Evolutionary conservation across 2,113 vertebrate species (phyloP).

Genomic region (Aptenodytes patagonicus): DNA sequence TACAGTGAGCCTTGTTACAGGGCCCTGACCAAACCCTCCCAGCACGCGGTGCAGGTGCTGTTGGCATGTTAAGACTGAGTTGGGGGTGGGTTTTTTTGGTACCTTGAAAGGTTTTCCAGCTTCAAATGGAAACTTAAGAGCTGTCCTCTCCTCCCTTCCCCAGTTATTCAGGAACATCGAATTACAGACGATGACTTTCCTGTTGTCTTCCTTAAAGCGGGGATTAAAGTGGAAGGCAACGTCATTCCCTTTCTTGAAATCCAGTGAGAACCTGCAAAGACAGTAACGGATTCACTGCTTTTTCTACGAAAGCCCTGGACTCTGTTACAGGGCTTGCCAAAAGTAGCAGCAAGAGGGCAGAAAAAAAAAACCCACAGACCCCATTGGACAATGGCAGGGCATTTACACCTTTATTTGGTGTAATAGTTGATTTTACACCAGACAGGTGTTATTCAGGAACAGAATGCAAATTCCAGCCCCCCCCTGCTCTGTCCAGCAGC

Average conservation of each 20-base stretch:
- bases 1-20: fast-evolving
- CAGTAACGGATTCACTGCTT: fast-evolving
- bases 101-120: slow-evolving; percentile 73
- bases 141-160: slow-evolving; percentile 72
- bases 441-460: background rate
- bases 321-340: background rate
- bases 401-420: fast-evolving
- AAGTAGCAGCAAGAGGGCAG: background rate
- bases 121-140: slow-evolving; percentile 70
- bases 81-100: background rate
- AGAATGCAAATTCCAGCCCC: background rate
- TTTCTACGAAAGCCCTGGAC: background rate
- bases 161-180: slow-evolving; percentile 33
- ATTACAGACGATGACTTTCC: slow-evolving; percentile 71
- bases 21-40: background rate
- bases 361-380: background rate
- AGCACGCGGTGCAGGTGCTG: fast-evolving
- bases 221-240: slow-evolving; percentile 78
- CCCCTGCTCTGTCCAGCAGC: background rate
- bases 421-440: background rate
- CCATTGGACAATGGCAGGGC: fast-evolving
- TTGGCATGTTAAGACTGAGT: background rate
- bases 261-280: slow-evolving; percentile 56
- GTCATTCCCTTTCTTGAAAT: slow-evolving; percentile 71
- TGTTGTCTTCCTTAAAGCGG: slow-evolving; percentile 68